Conservation (phyloP, 2,888 invertebrate genomes). For the Schizotus pectinicornis region DNA sequence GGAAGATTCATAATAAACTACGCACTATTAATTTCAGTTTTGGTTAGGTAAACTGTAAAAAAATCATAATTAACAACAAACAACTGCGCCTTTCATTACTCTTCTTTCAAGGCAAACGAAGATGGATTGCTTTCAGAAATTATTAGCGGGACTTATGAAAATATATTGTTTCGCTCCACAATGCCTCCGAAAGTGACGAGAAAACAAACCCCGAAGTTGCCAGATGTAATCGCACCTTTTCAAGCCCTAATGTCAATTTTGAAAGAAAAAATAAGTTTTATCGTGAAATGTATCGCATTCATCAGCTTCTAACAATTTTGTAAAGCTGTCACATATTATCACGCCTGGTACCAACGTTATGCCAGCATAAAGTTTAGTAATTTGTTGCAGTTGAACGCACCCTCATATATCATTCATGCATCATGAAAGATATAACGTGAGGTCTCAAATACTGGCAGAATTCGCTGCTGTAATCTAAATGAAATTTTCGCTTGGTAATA, state of each 20-base stretch:
- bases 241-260: too few species aligned
- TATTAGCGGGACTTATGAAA: slow-evolving; percentile 16
- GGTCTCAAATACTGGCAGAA: too few species aligned
- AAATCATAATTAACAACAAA: slow-evolving; percentile 26
- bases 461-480: too few species aligned
- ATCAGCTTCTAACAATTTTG: too few species aligned
- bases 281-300: too few species aligned
- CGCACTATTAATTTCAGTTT: slow-evolving; percentile 36
- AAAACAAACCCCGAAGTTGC: neutral
- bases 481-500: too few species aligned
- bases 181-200: neutral
- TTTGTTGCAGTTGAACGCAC: slow-evolving; percentile 6
- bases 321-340: too few species aligned
- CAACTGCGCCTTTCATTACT: slow-evolving; percentile 25
- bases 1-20: slow-evolving; percentile 29
- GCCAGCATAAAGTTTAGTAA: slow-evolving; percentile 7
- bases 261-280: too few species aligned
- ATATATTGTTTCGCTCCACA: slow-evolving; percentile 11
- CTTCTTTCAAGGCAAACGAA: slow-evolving; percentile 5
- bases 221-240: too few species aligned
- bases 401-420: slow-evolving; percentile 11
- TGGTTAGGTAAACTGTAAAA: slow-evolving; percentile 19
- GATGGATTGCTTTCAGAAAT: slow-evolving; percentile 22
- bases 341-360: too few species aligned
- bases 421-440: slow-evolving; percentile 8